Evolutionary conservation across 2,797 vertebrate species (phyloP).

Genomic region (Apogon talboti): DNA sequence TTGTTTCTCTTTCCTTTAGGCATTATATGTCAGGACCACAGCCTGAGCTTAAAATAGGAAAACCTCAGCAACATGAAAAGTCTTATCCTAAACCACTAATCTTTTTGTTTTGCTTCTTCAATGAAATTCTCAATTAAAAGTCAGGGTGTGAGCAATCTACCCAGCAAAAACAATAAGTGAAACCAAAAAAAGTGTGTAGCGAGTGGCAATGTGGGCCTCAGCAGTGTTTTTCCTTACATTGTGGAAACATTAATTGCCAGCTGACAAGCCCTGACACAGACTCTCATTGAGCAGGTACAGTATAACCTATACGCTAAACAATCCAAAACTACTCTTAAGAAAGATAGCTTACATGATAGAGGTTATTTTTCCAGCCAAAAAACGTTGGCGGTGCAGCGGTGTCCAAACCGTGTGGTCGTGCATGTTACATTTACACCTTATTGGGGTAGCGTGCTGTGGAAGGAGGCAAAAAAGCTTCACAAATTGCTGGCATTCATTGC

Average conservation of each 20-base stretch:
- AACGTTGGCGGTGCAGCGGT: slow-evolving; percentile 31
- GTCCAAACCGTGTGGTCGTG: slow-evolving; percentile 14
- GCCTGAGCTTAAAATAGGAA: slow-evolving; percentile 64
- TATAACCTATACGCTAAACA: slow-evolving; percentile 48
- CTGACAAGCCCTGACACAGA: slow-evolving; percentile 66
- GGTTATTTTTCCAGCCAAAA: slow-evolving; percentile 38
- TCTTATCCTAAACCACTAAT: slow-evolving; percentile 61
- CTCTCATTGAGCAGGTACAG: slow-evolving; percentile 56
- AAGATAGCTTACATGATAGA: slow-evolving; percentile 27
- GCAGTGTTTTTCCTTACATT: slow-evolving; percentile 51
- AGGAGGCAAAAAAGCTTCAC: slow-evolving; percentile 35
- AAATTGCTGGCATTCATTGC: slow-evolving; percentile 35
- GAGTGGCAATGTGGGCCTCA: slow-evolving; percentile 1
- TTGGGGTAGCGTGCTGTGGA: slow-evolving; percentile 33
- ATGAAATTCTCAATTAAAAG: slow-evolving; percentile 39
- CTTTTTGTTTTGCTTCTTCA: slow-evolving; percentile 50
- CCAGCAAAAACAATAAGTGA: slow-evolving; percentile 37
- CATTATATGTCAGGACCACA: slow-evolving; percentile 61
- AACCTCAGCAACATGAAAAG: slow-evolving; percentile 57
- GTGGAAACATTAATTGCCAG: slow-evolving; percentile 64
- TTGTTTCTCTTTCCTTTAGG: slow-evolving; percentile 32
- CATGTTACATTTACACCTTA: slow-evolving; percentile 53
- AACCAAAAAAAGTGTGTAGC: slow-evolving; percentile 27
- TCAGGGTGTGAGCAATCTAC: slow-evolving; percentile 30
- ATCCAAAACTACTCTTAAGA: slow-evolving; percentile 30